Base-by-base conservation (phyloP, 1,140 invertebrate genomes). In the Mylabris phalerata region DNA sequence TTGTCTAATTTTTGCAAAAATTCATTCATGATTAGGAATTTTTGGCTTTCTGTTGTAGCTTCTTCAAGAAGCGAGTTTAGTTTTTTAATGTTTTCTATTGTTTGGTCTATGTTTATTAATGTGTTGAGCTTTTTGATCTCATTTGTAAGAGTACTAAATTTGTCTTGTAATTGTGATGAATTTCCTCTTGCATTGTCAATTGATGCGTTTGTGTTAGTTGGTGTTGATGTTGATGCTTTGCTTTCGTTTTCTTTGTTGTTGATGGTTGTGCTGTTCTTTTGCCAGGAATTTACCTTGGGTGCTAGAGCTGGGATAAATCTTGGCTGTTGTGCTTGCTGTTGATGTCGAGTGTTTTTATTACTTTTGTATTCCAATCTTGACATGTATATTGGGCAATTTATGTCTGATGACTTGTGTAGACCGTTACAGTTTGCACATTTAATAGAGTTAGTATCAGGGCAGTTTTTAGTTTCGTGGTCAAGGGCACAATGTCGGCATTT, bases 401-500 rank as follows among this genome's bases (percentile, higher is more conserved):
- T 9, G 0, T 9, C 9, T 7, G 9, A n/a, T 10, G 67, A 71
- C 48, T 65, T 64, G 47, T 74, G 68, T 4, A 51, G 49, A n/a
- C 55, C 67, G 2, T n/a, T n/a, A n/a, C n/a, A n/a, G n/a, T n/a
- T n/a, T n/a, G n/a, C n/a, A n/a, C n/a, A n/a, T n/a, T n/a, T 50
- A 50, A 45, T n/a, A 27, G 60, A 56, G 44, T 48, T 65, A 4
- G 38, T 58, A 26, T 13, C 71, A 74, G 0, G 70, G 60, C n/a
- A n/a, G n/a, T n/a, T n/a, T 19, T 48, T 64, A 1, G 72, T 75
- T 0, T 67, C 46, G 25, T 75, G 72, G 0, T 54, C 39, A 54
- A 55, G 60, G 13, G 66, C 64, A 60, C 73, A 75, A 64, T 75
- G 73, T 0, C 75, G 32, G 25, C 71, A 73, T 7, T n/a, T 50